Percentiles rank a stretch among this genome's conserved stretches.
phyloP scores from a whole-genome alignment of 2,113 vertebrate genomes.

The Dasyurus viverrinus region DNA sequence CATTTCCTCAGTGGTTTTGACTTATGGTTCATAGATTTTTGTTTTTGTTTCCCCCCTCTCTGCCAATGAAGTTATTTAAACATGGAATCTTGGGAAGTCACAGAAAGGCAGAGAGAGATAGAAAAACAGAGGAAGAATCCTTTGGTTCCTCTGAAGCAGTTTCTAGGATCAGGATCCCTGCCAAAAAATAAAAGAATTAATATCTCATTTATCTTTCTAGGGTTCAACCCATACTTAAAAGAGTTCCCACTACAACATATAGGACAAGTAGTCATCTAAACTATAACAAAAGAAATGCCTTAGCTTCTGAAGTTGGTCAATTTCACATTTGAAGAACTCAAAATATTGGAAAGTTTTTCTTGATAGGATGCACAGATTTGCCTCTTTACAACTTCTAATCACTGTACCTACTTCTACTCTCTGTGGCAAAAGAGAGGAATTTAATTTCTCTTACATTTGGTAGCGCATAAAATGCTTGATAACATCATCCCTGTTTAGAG shows the following conservation, averaged over 20 bases:
- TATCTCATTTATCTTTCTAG: not conserved
- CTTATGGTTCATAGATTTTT: not conserved
- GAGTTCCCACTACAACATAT: not conserved
- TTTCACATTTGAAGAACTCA: not conserved
- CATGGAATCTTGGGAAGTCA: not conserved
- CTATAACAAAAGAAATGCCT: not conserved
- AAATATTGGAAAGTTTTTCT: not conserved
- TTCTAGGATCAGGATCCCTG: not conserved
- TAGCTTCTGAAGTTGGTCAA: not conserved
- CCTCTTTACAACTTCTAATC: not conserved
- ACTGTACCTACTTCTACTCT: not conserved
- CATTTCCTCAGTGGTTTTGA: not conserved
- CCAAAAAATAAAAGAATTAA: not conserved
- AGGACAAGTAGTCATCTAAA: not conserved
- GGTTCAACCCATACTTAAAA: not conserved
- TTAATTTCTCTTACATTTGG: not conserved
- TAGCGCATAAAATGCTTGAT: not conserved
- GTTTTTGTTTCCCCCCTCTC: no score
- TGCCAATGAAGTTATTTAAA: not conserved
- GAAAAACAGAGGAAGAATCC: not conserved
- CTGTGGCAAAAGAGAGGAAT: not conserved
- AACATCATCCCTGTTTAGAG: not conserved
- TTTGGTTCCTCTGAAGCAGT: not conserved
- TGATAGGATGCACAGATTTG: not conserved
- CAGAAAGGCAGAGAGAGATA: not conserved